Evolutionary conservation across 2,797 vertebrate genomes (phyloP), one percentile per base, ranked within the genome.

Genomic region (Odontamblyopus lacepedii): DNA sequence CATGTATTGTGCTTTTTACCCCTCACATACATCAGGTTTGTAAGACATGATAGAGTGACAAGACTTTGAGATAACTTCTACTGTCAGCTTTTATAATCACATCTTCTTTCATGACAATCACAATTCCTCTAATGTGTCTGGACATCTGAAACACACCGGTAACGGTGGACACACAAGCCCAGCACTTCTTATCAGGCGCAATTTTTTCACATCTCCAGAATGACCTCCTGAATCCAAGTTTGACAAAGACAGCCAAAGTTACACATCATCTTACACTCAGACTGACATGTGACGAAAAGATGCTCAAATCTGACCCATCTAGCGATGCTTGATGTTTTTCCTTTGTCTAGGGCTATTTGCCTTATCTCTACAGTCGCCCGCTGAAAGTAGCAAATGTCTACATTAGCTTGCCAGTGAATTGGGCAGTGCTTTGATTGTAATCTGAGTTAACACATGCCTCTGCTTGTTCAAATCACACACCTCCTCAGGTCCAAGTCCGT

Each of bases 371-470:
- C 0, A 16, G 30, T 70, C 69, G 76, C 51, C 79, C 78, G 75
- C 53, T 60, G 69, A 74, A 81, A 67, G 72, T 75, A 78, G 69
- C 72, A 12, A 1, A 1, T 72, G 56, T 57, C 32, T 1, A 0
- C 0, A 1, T 64, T 6, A 4, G 32, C 74, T 27, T 67, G 76
- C 74, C 81, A 73, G 70, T 9, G 11, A 72, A 71, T 50, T 82
- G 73, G 77, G 71, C 80, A 71, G 60, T 48, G 2, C 67, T 79
- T 65, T 91, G 90, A 91, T 83, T 70, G 71, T 87, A 72, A 91
- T 88, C 74, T 29, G 69, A 83, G 80, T 76, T 56, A 90, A 85
- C 89, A 88, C 76, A 67, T 88, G 87, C 76, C 88, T 82, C 69
- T 53, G 62, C 76, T 13, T n/a, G 80, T 87, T 90, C 61, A 76